Base-by-base conservation (phyloP, 2,888 invertebrate genomes). In the Scrobipalpa atriplicella region DNA sequence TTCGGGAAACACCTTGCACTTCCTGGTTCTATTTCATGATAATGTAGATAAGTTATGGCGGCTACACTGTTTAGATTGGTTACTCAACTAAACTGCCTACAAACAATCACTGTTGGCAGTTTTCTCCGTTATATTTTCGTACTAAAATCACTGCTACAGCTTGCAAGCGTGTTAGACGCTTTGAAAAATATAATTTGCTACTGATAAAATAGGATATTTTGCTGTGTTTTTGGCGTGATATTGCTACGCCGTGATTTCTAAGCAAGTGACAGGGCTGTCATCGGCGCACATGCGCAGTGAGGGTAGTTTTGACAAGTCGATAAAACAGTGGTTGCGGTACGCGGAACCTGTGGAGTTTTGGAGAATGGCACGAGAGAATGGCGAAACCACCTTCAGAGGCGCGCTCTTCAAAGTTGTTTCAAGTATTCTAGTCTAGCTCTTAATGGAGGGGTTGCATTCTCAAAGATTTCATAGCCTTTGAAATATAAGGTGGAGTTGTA, bases 211-310 rank as follows among this genome's bases (percentile, higher is more conserved):
- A 72, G 71, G 69, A 72, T 80, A 80, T 79, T 77, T 77, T 78
- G 75, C 68, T 73, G 62, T 82, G 76, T 83, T 82, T 82, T 82
- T 68, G 76, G 77, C 76, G 81, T 78, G 77, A 81, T 79, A 83
- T 81, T 82, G 77, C 78, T 84, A 80, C 73, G 77, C 81, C 79
- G 83, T 83, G 82, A 81, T 82, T 82, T 80, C 74, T 79, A 82
- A 83, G 87, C 87, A 87, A 82, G 81, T 86, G 84, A 81, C 85
- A 85, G 79, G 76, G 77, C 78, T 90, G 91, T 87, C 90, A 90
- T 78, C 79, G 68, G 71, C 62, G 76, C 73, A 69, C 82, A 79
- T 81, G 81, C 81, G 80, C 77, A 70, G 7, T 71, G 21, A 60
- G 66, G 21, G 38, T 68, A 56, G 66, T 76, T 85, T 81, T 88